Conservation (phyloP, 1,140 invertebrate genomes). For the Lasaia peninsularis region DNA sequence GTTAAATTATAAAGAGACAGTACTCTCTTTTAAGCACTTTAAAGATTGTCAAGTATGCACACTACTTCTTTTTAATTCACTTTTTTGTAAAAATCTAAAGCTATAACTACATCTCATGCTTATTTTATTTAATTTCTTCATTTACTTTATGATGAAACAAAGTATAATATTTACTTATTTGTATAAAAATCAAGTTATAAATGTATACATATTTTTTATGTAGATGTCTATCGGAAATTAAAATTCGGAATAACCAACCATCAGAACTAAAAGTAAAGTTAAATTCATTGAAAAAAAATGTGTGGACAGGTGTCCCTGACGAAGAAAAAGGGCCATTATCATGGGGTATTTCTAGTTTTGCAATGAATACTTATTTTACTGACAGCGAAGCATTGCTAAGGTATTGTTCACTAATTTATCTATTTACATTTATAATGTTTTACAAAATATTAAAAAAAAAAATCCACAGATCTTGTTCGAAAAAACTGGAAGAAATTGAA, state of each 20-base stretch:
- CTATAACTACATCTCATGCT: too few species aligned
- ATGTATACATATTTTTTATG: too few species aligned
- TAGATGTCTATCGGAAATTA: conserved; percentile 63
- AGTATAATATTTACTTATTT: too few species aligned
- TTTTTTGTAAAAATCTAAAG: too few species aligned
- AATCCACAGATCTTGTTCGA: conserved; percentile 72
- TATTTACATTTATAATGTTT: too few species aligned
- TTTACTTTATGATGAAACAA: too few species aligned
- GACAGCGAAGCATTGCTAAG: conserved; percentile 76
- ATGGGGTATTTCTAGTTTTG: conserved; percentile 79
- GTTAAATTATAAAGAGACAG: neutral
- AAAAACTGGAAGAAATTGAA: conserved; percentile 77
- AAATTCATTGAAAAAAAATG: conserved; percentile 76
- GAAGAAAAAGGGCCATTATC: conserved; percentile 77
- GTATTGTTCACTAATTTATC: conserved; percentile 21
- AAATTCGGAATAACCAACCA: conserved; percentile 58
- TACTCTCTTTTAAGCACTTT: too few species aligned
- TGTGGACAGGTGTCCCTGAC: conserved; percentile 77
- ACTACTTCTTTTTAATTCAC: too few species aligned
- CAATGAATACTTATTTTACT: conserved; percentile 74
- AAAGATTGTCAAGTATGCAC: too few species aligned
- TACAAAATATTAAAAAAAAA: conserved; percentile 2
- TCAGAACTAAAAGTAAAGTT: conserved; percentile 78
- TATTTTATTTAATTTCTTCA: too few species aligned
- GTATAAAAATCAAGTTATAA: too few species aligned